These are phyloP conservation scores for Gallirallus australis DNA, from an alignment of 2,797 vertebrate genomes.

Conservation along the genomic window DNA sequence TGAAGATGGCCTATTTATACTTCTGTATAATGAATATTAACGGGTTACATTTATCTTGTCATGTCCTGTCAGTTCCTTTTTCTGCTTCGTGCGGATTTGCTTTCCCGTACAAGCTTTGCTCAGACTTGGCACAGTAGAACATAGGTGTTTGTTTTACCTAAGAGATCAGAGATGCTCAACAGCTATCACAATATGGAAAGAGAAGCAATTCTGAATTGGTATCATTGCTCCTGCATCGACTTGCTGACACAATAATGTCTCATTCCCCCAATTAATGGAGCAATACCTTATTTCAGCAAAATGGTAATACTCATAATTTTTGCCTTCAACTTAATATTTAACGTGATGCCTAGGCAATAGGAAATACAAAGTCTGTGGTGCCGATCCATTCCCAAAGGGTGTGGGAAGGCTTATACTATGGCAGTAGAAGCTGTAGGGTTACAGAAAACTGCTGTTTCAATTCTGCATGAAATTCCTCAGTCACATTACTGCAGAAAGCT, in stretches of 20 bases:
- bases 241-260: neutral
- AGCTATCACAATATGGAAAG: neutral
- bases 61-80: conserved; percentile 3
- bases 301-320: neutral
- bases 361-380: neutral
- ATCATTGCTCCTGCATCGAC: neutral
- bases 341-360: neutral
- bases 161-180: neutral
- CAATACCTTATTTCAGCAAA: neutral
- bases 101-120: neutral
- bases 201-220: neutral
- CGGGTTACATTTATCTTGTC: conserved; percentile 37
- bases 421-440: neutral
- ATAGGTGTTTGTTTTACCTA: neutral
- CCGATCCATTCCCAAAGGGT: neutral
- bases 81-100: neutral
- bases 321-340: neutral
- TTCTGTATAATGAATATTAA: conserved; percentile 47
- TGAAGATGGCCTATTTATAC: conserved; percentile 56
- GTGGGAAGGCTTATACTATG: neutral
- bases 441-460: neutral
- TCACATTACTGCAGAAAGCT: neutral
- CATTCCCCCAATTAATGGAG: neutral
- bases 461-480: neutral
- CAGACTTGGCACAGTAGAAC: neutral